Evolutionary conservation across 2,113 vertebrate species (phyloP), one percentile per base, ranked within the genome.

Genomic region (Xyrauchen texanus): DNA sequence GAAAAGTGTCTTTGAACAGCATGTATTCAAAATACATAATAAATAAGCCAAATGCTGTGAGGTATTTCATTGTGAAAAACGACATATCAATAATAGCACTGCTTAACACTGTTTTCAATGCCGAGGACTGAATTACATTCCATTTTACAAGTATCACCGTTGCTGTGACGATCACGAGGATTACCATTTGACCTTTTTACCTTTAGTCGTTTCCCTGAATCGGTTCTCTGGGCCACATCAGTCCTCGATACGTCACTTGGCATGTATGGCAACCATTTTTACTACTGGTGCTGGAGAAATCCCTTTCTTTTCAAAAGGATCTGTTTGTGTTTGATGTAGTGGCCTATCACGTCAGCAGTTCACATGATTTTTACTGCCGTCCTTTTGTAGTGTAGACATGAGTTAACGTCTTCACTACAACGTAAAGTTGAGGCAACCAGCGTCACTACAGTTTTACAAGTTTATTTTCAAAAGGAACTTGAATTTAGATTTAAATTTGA

Each of bases 321-420:
- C 79, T 81, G 63, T 67, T 77, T 79, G 63, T 82, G 70, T 76
- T 52, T 71, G 72, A 80, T 83, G 55, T 2, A 55, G 57, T 44
- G 76, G 47, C 11, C 63, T 34, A 79, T 83, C 13, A 76, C 77
- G 81, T 81, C 83, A 83, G 55, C 67, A 52, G 77, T 51, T 47
- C 57, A 53, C 12, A 45, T 74, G 13, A 74, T 81, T 74, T 61
- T 76, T 71, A 73, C n/a, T n/a, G 34, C 16, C 8, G 15, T 16
- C 72, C 65, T 42, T 13, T 63, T 68, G n/a, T n/a, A n/a, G n/a
- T 34, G 21, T 34, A 34, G 21, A 34, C 21, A 34, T 34, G 21
- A 1, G 21, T 34, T 34, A 34, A 34, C 3, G 21, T 34, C 21
- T 34, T 34, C 21, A 34, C 21, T 34, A 34, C 21, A 1, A 3